Evolutionary conservation across 1,140 invertebrate species (phyloP).

Genomic region (Polypedilum vanderplanki): DNA sequence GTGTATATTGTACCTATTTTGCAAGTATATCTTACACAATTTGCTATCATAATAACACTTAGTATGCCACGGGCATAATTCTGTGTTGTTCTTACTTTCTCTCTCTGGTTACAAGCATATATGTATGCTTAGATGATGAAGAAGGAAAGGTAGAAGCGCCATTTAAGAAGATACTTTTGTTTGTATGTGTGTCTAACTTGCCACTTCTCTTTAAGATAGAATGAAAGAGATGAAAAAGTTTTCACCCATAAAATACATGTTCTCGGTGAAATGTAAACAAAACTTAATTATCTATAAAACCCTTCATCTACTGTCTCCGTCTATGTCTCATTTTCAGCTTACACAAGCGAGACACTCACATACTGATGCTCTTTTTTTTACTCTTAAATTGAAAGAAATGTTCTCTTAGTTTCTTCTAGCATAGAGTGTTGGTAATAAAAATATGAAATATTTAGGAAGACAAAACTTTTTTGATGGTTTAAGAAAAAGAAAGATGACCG

Average conservation of each 20-base stretch:
- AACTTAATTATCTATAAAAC: conserved; percentile 28
- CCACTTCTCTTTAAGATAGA: neutral
- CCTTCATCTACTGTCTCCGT: neutral
- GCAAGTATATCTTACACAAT: neutral
- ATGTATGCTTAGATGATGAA: neutral
- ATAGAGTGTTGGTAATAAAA: no score
- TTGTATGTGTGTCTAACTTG: neutral
- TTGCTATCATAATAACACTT: conserved; percentile 7
- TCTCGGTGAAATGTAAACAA: conserved; percentile 22
- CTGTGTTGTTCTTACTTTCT: neutral
- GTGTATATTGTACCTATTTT: neutral
- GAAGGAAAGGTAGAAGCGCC: no score
- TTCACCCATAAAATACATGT: conserved; percentile 7
- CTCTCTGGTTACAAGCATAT: neutral
- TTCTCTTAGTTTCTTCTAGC: no score
- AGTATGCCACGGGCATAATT: neutral
- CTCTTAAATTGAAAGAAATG: no score
- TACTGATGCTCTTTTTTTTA: no score
- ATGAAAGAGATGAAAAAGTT: neutral
- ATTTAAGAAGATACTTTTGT: no score
- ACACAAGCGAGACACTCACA: no score
- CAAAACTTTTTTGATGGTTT: no score
- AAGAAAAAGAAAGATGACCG: no score
- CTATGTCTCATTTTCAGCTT: neutral
- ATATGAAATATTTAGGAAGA: no score